These are phyloP conservation scores for Choloepus hoffmanni DNA, from an alignment of 2,113 vertebrate species.

Conservation along the genomic window DNA sequence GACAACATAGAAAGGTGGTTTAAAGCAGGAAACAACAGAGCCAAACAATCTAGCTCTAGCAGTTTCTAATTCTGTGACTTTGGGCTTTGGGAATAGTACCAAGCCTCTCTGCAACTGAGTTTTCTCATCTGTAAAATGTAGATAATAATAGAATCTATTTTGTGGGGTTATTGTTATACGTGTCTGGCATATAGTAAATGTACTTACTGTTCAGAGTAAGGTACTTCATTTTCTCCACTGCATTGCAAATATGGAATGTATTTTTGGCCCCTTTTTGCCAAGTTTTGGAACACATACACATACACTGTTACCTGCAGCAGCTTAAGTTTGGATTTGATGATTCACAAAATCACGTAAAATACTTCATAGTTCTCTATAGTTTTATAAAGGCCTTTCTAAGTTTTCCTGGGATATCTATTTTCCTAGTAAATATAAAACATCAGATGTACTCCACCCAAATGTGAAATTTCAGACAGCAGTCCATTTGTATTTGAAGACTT, in stretches of 20 bases:
- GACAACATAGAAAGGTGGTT: background rate
- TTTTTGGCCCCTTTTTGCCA: background rate
- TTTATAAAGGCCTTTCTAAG: background rate
- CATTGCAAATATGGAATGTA: background rate
- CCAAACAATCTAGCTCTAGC: background rate
- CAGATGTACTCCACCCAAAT: background rate
- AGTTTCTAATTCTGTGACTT: background rate
- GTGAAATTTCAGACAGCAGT: background rate
- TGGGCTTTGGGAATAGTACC: background rate
- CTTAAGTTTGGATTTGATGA: background rate
- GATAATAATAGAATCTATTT: background rate
- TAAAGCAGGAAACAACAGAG: background rate
- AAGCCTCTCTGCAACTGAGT: background rate
- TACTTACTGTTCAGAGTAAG: background rate
- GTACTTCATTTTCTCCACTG: background rate
- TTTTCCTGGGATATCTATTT: background rate
- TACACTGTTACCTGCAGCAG: background rate
- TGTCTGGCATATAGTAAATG: background rate
- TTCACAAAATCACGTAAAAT: background rate
- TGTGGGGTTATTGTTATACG: background rate
- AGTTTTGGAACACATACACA: background rate
- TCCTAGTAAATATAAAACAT: background rate
- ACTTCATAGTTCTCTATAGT: background rate
- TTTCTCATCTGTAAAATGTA: background rate
- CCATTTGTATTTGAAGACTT: slow-evolving; percentile 13